Conservation (phyloP, 2,888 invertebrate species). For the Thereva unica region DNA sequence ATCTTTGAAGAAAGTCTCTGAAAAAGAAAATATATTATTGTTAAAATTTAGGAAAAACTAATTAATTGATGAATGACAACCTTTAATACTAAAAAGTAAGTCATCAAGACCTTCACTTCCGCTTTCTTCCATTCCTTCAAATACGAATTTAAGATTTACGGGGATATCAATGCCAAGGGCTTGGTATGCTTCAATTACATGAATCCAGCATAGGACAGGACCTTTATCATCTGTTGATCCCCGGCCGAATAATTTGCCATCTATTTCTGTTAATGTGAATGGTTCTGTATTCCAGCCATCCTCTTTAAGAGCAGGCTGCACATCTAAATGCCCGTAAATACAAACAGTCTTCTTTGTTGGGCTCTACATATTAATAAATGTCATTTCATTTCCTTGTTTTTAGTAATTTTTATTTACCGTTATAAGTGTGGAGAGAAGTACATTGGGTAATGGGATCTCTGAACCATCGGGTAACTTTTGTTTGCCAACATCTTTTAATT, state of each 20-base stretch:
- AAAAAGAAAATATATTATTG: constrained; percentile 8
- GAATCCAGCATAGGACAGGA: constrained; percentile 93
- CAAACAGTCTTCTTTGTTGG: constrained; percentile 88
- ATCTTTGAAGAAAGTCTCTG: constrained; percentile 72
- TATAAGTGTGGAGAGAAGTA: constrained; percentile 79
- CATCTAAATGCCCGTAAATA: constrained; percentile 97
- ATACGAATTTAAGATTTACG: constrained; percentile 83
- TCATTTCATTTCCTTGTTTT: no score
- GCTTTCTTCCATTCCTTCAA: constrained; percentile 97
- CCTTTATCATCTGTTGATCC: constrained; percentile 95
- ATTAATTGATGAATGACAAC: constrained; percentile 17
- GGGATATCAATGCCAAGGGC: constrained; percentile 69
- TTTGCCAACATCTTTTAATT: constrained; percentile 76
- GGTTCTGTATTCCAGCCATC: constrained; percentile 98
- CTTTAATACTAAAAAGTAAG: constrained; percentile 69
- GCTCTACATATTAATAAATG: constrained; percentile 58
- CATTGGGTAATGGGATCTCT: constrained; percentile 80
- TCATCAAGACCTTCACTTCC: constrained; percentile 96
- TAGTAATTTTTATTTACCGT: constrained; percentile 53
- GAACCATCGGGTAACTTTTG: constrained; percentile 74
- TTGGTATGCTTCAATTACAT: constrained; percentile 88
- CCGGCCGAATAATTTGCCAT: constrained; percentile 88
- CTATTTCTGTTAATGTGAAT: constrained; percentile 82
- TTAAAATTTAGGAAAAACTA: background rate
- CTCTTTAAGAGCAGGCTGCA: constrained; percentile 89